Conservation (phyloP, 2,113 vertebrate species). For the Noturus placidus region DNA sequence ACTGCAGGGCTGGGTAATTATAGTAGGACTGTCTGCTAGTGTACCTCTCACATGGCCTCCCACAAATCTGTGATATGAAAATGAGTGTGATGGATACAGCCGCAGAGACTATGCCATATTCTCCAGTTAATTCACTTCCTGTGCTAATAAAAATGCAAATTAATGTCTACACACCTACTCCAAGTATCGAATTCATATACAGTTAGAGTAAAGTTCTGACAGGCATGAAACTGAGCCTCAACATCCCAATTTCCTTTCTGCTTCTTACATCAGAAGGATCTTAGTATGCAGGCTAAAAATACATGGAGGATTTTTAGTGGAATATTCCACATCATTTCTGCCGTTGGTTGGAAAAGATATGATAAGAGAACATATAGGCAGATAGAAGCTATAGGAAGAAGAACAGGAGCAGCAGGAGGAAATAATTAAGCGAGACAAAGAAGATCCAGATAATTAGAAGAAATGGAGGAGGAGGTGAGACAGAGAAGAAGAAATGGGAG, state of each 20-base stretch:
- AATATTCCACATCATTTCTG: conserved; percentile 67
- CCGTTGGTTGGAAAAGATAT: conserved; percentile 54
- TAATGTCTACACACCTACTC: conserved; percentile 39
- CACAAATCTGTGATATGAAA: conserved; percentile 68
- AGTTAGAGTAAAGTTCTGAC: conserved; percentile 15
- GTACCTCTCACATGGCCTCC: conserved; percentile 66
- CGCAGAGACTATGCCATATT: conserved; percentile 59
- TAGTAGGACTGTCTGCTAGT: conserved; percentile 69
- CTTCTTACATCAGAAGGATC: conserved; percentile 45
- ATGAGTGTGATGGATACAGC: conserved; percentile 71
- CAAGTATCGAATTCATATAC: conserved; percentile 24
- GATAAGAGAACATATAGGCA: conserved; percentile 46
- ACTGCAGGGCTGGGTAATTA: conserved; percentile 71
- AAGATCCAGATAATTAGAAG: neutral
- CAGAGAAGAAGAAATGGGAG: neutral
- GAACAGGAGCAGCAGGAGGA: neutral
- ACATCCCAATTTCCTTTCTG: conserved; percentile 57
- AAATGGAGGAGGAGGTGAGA: neutral
- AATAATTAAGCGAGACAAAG: conserved; percentile 6
- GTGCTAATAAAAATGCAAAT: conserved; percentile 58
- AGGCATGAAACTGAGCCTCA: conserved; percentile 36
- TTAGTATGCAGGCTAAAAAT: conserved; percentile 50
- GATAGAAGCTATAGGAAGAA: conserved; percentile 34
- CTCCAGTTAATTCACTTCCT: conserved; percentile 68
- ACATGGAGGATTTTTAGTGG: conserved; percentile 58